phyloP scores from a whole-genome alignment of 2,113 vertebrate species.

The Zapus hudsonius region DNA sequence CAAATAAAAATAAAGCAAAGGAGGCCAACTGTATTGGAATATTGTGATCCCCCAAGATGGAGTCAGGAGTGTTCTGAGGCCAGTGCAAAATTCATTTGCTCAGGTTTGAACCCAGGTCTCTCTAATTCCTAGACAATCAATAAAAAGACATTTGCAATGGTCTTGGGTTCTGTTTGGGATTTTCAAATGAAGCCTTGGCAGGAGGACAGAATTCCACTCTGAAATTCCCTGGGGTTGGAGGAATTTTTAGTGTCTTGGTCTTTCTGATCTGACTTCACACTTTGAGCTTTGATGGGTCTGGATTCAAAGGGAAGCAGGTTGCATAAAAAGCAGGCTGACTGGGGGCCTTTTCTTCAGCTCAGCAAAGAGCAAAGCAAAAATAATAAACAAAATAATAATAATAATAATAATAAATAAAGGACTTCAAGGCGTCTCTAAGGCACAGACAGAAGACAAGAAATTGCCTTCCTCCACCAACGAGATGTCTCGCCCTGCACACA shows the following conservation, averaged over 20 bases:
- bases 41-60: not conserved
- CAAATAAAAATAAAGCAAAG: not conserved
- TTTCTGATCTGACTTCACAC: constrained; percentile 51
- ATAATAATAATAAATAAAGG: not conserved
- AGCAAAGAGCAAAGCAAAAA: constrained; percentile 59
- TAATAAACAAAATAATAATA: constrained; percentile 14
- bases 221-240: constrained; percentile 7
- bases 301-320: constrained; percentile 61
- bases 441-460: constrained; percentile 59
- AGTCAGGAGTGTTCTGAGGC: not conserved
- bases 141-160: constrained; percentile 59
- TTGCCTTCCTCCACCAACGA: not conserved
- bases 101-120: constrained; percentile 47
- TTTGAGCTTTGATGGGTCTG: constrained; percentile 56
- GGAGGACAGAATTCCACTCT: constrained; percentile 72
- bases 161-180: constrained; percentile 73
- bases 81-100: not conserved
- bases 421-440: not conserved
- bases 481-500: constrained; percentile 85
- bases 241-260: constrained; percentile 54
- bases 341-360: constrained; percentile 68
- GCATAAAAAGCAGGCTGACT: not conserved
- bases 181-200: constrained; percentile 66
- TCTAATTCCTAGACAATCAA: constrained; percentile 72
- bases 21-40: not conserved